Percentiles rank a stretch among this genome's conserved stretches.
These are phyloP conservation scores for Mobula birostris DNA, from an alignment of 2,113 vertebrate species.

Conservation along the genomic window DNA sequence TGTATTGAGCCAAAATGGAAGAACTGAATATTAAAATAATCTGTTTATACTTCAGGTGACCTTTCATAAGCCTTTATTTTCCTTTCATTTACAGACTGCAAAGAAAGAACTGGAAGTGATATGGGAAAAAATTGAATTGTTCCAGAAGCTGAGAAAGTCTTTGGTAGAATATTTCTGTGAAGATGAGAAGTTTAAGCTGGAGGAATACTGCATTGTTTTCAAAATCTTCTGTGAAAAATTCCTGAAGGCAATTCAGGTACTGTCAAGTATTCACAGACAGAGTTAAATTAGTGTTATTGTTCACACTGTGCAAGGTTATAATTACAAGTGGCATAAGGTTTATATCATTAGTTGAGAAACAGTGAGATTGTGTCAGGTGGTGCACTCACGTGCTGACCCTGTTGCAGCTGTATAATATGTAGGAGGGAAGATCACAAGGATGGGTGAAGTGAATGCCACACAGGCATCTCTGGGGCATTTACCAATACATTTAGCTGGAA, in stretches of 20 bases:
- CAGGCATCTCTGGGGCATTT: neutral
- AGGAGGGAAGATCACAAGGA: neutral
- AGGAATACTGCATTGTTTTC: conserved; percentile 24
- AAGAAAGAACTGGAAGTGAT: conserved; percentile 18
- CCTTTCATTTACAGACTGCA: neutral
- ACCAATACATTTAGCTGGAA: neutral
- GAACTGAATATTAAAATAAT: neutral
- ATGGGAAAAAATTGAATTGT: neutral
- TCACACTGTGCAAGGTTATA: neutral
- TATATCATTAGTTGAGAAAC: neutral
- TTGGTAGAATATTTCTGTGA: conserved; percentile 30
- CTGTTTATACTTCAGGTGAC: neutral
- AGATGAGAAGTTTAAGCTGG: conserved; percentile 17
- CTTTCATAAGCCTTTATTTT: neutral
- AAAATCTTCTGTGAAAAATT: conserved; percentile 32
- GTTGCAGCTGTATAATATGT: neutral
- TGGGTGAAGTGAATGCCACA: neutral
- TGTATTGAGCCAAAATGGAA: neutral
- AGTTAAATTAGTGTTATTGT: neutral
- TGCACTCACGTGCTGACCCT: neutral
- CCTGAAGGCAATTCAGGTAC: conserved; percentile 17
- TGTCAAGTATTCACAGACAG: neutral
- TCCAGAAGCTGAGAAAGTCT: neutral
- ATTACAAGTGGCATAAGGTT: neutral
- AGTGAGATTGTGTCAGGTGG: neutral